Evolutionary conservation across 2,113 vertebrate species (phyloP).

Genomic region (Callithrix jacchus): DNA sequence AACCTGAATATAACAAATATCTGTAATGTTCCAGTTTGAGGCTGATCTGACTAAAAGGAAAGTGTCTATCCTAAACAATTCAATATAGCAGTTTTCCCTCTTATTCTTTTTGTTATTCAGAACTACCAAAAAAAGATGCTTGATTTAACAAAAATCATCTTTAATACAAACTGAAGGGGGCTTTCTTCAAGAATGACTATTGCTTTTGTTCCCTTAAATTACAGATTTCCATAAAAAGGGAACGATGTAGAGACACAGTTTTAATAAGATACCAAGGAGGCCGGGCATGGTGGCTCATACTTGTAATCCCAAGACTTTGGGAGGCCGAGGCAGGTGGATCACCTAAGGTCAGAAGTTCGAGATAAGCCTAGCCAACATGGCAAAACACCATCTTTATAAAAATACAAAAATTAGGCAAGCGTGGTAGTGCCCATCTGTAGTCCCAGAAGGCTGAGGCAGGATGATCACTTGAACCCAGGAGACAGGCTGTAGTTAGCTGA

Average conservation of each 20-base stretch:
- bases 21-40: neutral
- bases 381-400: too few relatives aligned
- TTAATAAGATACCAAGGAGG: neutral
- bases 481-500: too few relatives aligned
- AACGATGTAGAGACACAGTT: neutral
- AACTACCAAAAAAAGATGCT: neutral
- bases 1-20: neutral
- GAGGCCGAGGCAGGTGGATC: too few relatives aligned
- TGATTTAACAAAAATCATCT: slow-evolving; percentile 2
- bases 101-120: neutral
- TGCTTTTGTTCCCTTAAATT: neutral
- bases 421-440: too few relatives aligned
- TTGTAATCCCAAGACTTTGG: too few relatives aligned
- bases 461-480: too few relatives aligned
- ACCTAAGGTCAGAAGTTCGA: too few relatives aligned
- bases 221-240: neutral
- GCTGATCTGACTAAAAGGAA: neutral
- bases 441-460: too few relatives aligned
- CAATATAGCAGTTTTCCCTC: neutral
- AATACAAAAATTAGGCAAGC: too few relatives aligned
- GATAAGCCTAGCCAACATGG: too few relatives aligned
- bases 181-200: neutral
- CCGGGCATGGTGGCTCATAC: too few relatives aligned
- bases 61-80: slow-evolving; percentile 11
- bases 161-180: neutral